phyloP scores from a whole-genome alignment of 2,797 vertebrate species.

The Cirrhinus mrigala region DNA sequence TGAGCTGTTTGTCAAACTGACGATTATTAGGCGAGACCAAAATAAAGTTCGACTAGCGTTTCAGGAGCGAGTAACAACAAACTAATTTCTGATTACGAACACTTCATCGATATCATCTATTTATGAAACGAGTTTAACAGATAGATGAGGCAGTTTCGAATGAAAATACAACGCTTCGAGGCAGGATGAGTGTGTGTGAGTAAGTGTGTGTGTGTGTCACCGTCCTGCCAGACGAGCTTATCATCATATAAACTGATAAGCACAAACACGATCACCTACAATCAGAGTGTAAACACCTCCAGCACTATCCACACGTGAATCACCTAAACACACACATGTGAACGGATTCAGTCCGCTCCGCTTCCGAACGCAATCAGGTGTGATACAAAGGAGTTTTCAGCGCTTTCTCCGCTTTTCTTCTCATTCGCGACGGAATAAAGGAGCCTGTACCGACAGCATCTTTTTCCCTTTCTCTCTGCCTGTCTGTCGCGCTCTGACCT shows the following conservation, averaged over 20 bases:
- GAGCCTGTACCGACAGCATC: slow-evolving; percentile 74
- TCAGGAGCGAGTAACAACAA: neutral
- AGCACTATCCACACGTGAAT: slow-evolving; percentile 9
- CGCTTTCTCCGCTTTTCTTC: slow-evolving; percentile 2
- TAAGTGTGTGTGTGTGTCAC: neutral
- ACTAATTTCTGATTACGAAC: neutral
- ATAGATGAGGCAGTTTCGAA: neutral
- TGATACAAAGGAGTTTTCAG: slow-evolving; percentile 49
- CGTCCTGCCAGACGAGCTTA: neutral
- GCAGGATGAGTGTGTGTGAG: neutral
- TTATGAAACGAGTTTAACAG: neutral
- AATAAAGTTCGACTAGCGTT: neutral
- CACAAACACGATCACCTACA: neutral
- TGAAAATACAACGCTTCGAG: neutral
- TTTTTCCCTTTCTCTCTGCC: slow-evolving; percentile 59
- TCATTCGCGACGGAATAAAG: slow-evolving; percentile 43
- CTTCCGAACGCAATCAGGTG: slow-evolving; percentile 23
- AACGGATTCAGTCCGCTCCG: neutral
- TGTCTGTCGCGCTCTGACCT: slow-evolving; percentile 71
- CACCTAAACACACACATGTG: neutral
- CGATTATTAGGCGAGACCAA: too few relatives aligned
- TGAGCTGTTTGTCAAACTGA: neutral
- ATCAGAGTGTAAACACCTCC: neutral
- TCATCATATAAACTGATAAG: neutral
- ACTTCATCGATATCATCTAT: neutral